Evolutionary conservation across 2,888 invertebrate genomes (phyloP), one percentile per base, ranked within the genome.

Genomic region (Pardosa pseudoannulata): DNA sequence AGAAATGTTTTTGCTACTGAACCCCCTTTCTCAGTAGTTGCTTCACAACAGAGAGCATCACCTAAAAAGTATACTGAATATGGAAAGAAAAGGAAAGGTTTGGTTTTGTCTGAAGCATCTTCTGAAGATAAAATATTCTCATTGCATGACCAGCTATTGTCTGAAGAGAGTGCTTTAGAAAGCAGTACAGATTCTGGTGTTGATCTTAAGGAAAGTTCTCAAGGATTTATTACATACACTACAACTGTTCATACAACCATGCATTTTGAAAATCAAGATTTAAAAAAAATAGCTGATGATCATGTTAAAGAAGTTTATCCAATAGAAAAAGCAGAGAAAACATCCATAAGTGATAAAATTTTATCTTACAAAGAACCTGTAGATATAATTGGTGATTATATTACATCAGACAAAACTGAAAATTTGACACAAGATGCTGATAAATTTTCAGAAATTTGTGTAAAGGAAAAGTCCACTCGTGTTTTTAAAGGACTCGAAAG

Each of bases 171-270:
- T 73, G 83, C 83, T 23, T 78, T 83, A 39, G 83, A 83, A 32
- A 83, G 83, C n/a, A 83, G 83, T 65, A 83, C 83, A 6, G 83
- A 83, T 56, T 83, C 83, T 50, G 83, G 83, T 19, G 83, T 83
- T 7, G 83, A 83, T 50, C 31, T 83, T 19, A 83, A 83, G 31
- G 83, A 83, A 83, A 67, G 67, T 36, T 46, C 39, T 23, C 64
- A 56, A 11, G 56, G 56, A n/a, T 56, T 19, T 56, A 23, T 56
- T 23, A 56, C 56, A 5, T 56, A 56, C 23, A 23, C 56, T 23
- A 23, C 56, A 7, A 56, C 56, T 23, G 23, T 23, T 23, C 56
- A 56, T 5, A 56, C 56, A 23, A 6, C 56, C 23, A 11, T 56
- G 11, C 19, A 23, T 5, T 23, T 23, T 16, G 56, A 56, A 3